phyloP scores from a whole-genome alignment of 2,797 vertebrate genomes.

The Spatula clypeata region DNA sequence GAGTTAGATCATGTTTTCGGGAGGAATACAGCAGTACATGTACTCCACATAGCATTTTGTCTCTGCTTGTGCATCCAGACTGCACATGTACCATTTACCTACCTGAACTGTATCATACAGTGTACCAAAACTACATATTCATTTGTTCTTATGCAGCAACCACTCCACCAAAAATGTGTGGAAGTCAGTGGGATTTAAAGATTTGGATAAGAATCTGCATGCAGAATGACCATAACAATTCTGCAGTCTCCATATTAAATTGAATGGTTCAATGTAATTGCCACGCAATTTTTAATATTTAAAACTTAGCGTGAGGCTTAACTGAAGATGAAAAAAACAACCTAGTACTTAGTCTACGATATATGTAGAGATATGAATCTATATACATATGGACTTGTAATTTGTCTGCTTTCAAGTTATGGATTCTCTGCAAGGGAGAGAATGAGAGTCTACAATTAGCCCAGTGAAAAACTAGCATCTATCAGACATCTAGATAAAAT shows the following conservation, averaged over 20 bases:
- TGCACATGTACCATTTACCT: not conserved
- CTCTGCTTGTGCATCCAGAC: not conserved
- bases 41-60: not conserved
- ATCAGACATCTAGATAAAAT: not conserved
- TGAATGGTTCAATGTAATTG: conserved; percentile 1
- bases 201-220: not conserved
- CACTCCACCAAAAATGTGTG: not conserved
- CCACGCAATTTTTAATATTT: not conserved
- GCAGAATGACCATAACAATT: not conserved
- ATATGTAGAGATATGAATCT: not conserved
- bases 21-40: not conserved
- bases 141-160: not conserved
- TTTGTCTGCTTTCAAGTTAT: not conserved
- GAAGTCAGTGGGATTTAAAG: not conserved
- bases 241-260: not conserved
- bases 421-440: not conserved
- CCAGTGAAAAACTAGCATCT: rapidly evolving
- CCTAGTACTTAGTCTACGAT: not conserved
- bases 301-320: not conserved
- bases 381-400: not conserved
- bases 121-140: not conserved
- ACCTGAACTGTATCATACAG: not conserved
- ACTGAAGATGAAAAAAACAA: not conserved
- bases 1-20: not conserved
- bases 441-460: not conserved